Percentiles rank a stretch among this genome's conserved stretches.
Conservation (phyloP, 1,140 invertebrate genomes). For the Drosophila persimilis region DNA sequence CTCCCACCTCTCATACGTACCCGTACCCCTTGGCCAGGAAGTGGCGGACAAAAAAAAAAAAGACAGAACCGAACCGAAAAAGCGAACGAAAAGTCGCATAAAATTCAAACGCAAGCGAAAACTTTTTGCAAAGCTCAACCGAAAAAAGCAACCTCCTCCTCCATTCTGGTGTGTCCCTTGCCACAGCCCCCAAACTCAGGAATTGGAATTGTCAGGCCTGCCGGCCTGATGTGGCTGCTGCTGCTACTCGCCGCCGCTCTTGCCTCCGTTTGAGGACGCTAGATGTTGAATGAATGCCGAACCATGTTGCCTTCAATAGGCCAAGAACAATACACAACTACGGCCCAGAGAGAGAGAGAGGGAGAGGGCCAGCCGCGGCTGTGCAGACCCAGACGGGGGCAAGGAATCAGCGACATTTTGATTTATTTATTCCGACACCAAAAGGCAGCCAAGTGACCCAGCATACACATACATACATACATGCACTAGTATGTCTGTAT, state of each 20-base stretch:
- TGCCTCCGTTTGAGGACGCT: neutral
- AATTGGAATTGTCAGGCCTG: neutral
- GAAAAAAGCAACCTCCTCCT: constrained; percentile 32
- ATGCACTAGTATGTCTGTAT: neutral
- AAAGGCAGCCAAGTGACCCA: constrained; percentile 31
- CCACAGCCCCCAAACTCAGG: constrained; percentile 1
- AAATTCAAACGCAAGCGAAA: constrained; percentile 80
- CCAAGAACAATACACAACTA: constrained; percentile 53
- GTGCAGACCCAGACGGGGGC: constrained; percentile 5
- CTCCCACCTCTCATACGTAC: too few relatives aligned
- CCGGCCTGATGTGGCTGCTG: neutral
- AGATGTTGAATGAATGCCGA: constrained; percentile 13
- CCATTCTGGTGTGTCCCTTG: neutral
- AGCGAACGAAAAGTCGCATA: constrained; percentile 61
- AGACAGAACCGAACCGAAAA: constrained; percentile 4
- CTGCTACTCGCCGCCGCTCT: neutral
- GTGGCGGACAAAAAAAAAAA: constrained; percentile 3
- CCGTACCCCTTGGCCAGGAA: neutral
- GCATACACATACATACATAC: constrained; percentile 9
- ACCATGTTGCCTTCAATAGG: constrained; percentile 50
- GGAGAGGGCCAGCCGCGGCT: constrained; percentile 5
- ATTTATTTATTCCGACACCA: constrained; percentile 73
- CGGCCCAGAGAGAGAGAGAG: neutral
- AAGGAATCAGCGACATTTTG: constrained; percentile 68
- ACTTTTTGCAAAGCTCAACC: constrained; percentile 66